Evolutionary conservation across 2,888 invertebrate genomes (phyloP), one percentile per base, ranked within the genome.

Genomic region (Dolomedes plantarius): DNA sequence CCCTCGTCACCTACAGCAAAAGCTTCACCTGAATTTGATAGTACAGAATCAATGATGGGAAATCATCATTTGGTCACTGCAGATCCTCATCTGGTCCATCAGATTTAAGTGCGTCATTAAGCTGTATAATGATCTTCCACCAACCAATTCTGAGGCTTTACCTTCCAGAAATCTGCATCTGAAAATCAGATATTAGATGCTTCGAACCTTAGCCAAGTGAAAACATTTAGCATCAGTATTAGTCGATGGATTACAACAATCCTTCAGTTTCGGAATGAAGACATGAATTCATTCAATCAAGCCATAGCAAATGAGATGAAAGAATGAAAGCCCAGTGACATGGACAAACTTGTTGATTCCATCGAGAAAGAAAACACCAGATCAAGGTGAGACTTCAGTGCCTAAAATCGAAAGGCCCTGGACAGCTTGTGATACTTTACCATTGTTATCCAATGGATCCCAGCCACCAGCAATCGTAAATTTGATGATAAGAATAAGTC

Each of bases 51-150:
- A 46, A 71, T 16, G 3, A 41, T 5, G 9, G 41, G 19, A 16
- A 16, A 41, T 23, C 39, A 0, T 32, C 7, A 6, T n/a, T n/a
- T n/a, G 67, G 78, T 9, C 86, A 86, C 28, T 69, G 79, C n/a
- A 46, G 86, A 39, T 74, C 75, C 3, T 86, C 80, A 0, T 86
- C 86, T 19, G 86, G 86, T 41, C 85, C 85, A 6, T 79, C 80
- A 1, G 76, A 75, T 16, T 27, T 86, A 19, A 72, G 39, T n/a
- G 16, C 69, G 1, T 74, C 74, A 7, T n/a, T 67, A 27, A 32
- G 39, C 27, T 39, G n/a, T 46, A 23, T 62, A 32, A 7, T 0
- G 31, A 31, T 27, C n/a, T 50, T 64, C 32, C 62, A 6, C 13
- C 7, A 7, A 32, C 39, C 27, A 46, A 29, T 1, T 27, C 11